Evolutionary conservation across 2,888 invertebrate species (phyloP).

Genomic region (Therioaphis trifolii): DNA sequence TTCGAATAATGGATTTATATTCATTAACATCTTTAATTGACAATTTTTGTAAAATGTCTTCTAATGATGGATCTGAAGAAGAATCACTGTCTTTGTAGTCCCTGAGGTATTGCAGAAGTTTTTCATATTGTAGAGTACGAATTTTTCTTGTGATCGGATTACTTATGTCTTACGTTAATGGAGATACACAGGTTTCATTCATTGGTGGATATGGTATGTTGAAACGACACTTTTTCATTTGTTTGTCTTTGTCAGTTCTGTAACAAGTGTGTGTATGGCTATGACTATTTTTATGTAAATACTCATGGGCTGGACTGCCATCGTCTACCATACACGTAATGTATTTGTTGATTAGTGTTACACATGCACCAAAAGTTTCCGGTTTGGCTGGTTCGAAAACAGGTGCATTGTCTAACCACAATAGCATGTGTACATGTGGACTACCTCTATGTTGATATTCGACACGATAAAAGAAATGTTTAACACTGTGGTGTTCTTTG

Average conservation of each 20-base stretch:
- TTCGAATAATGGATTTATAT: too few species aligned
- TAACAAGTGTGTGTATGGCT: slow-evolving; percentile 43
- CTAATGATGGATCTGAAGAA: too few species aligned
- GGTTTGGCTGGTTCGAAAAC: slow-evolving; percentile 13
- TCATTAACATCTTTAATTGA: neutral
- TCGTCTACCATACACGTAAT: slow-evolving; percentile 65
- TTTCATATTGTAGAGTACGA: neutral
- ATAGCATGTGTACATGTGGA: slow-evolving; percentile 8
- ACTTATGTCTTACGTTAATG: neutral
- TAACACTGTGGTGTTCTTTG: slow-evolving; percentile 39
- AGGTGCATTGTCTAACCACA: slow-evolving; percentile 5
- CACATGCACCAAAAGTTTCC: slow-evolving; percentile 51
- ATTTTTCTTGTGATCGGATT: neutral
- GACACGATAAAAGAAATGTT: slow-evolving; percentile 57
- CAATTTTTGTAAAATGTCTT: slow-evolving; percentile 9
- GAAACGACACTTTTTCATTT: slow-evolving; percentile 50
- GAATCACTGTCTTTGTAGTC: neutral
- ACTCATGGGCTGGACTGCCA: slow-evolving; percentile 60
- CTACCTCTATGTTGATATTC: slow-evolving; percentile 67
- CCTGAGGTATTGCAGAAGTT: neutral
- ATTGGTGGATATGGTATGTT: neutral
- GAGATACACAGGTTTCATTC: neutral
- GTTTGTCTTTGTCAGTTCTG: slow-evolving; percentile 64
- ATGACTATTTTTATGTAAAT: slow-evolving; percentile 65
- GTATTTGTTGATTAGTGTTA: slow-evolving; percentile 64